A percentile compares a stretch with the other conserved stretches of the same genome.
Conservation (phyloP, 1,140 invertebrate genomes). For the Drosophila gunungcola region DNA sequence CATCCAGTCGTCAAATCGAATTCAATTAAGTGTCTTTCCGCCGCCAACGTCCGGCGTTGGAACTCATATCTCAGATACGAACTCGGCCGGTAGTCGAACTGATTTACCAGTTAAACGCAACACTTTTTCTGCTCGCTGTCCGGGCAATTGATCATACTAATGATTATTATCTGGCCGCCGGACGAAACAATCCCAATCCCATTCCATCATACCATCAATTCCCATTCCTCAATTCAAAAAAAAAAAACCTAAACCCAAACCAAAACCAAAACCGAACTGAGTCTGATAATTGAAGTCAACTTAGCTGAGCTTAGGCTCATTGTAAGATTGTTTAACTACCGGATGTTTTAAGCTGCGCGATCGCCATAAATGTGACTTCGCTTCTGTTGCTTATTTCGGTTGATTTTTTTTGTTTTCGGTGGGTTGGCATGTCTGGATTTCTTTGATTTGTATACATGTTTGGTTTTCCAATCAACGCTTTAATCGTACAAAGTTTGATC, state of each 20-base stretch:
- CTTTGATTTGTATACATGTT: conserved; percentile 16
- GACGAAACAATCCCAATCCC: conserved; percentile 32
- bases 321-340: conserved; percentile 75
- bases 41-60: conserved; percentile 64
- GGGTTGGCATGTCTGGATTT: conserved; percentile 10
- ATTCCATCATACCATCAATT: conserved; percentile 9
- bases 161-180: conserved; percentile 73
- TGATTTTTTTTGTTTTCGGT: not conserved
- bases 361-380: conserved; percentile 38
- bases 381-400: conserved; percentile 16
- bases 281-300: conserved; percentile 77
- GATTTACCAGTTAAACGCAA: conserved; percentile 83
- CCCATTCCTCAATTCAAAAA: conserved; percentile 1
- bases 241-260: conserved; percentile 6
- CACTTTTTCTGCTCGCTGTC: conserved; percentile 66
- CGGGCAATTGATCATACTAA: conserved; percentile 76
- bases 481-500: no score
- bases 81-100: conserved; percentile 36
- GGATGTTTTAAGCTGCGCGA: conserved; percentile 71
- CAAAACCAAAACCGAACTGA: conserved; percentile 22
- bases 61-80: conserved; percentile 28
- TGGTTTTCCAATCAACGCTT: conserved; percentile 12
- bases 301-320: conserved; percentile 57
- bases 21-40: conserved; percentile 81
- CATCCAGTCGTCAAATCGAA: conserved; percentile 69